Conservation (phyloP, 2,797 vertebrate genomes). For the Atherinosoma microstoma region DNA sequence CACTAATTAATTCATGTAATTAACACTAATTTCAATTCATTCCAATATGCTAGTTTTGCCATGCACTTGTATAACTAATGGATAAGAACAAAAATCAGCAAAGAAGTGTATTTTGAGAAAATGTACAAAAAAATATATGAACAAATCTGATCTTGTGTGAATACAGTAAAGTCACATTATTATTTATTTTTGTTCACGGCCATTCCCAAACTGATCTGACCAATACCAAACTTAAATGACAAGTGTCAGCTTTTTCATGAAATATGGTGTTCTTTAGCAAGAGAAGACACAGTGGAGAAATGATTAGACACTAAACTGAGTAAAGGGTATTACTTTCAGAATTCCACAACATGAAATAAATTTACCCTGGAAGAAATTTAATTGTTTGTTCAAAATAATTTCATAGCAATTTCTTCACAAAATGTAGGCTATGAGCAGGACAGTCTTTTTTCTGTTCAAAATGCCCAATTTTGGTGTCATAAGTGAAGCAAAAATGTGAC, state of each 20-base stretch:
- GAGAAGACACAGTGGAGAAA: neutral
- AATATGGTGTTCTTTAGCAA: neutral
- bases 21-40: neutral
- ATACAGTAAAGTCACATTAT: neutral
- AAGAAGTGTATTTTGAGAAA: neutral
- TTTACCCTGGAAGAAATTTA: neutral
- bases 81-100: too few relatives aligned
- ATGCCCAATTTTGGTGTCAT: neutral
- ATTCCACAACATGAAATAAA: neutral
- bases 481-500: neutral
- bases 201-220: neutral
- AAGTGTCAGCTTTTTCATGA: neutral
- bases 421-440: neutral
- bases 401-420: neutral
- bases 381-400: neutral
- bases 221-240: neutral
- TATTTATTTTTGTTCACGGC: neutral
- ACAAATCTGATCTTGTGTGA: neutral
- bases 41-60: neutral
- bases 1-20: too few relatives aligned
- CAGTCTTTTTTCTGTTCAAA: neutral
- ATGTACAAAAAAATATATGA: neutral
- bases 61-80: too few relatives aligned
- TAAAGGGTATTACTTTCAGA: neutral
- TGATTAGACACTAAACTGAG: neutral